Evolutionary conservation across 2,888 invertebrate species (phyloP).

Genomic region (Junonia oenone): DNA sequence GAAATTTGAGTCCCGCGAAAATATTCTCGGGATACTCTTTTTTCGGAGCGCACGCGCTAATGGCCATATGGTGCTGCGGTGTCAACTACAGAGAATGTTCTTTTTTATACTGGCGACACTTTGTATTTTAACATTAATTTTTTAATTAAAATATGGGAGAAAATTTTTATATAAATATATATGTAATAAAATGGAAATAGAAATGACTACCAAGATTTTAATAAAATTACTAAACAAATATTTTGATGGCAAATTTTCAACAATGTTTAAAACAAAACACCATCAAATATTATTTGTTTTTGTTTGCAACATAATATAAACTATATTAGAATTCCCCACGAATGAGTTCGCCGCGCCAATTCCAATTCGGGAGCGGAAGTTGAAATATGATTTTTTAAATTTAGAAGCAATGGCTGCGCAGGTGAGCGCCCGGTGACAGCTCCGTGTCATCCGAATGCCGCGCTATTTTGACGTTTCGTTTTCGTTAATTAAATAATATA

Average conservation of each 20-base stretch:
- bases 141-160: no score
- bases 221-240: neutral
- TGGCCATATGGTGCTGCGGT: conserved; percentile 64
- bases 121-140: neutral
- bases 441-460: conserved; percentile 42
- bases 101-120: neutral
- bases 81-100: conserved; percentile 19
- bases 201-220: neutral
- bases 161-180: no score
- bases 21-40: conserved; percentile 46
- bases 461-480: conserved; percentile 37
- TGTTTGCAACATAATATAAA: conserved; percentile 19
- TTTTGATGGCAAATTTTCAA: neutral
- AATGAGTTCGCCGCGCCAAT: conserved; percentile 57
- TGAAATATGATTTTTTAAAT: conserved; percentile 74
- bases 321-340: conserved; percentile 31
- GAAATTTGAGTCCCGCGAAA: conserved; percentile 70
- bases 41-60: conserved; percentile 62
- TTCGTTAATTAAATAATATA: conserved; percentile 50
- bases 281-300: conserved; percentile 5
- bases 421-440: conserved; percentile 66
- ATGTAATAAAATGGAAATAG: no score
- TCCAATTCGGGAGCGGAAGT: conserved; percentile 75
- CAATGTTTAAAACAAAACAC: neutral
- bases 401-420: conserved; percentile 66